Evolutionary conservation across 2,113 vertebrate genomes (phyloP), one percentile per base, ranked within the genome.

Genomic region (Syrrhaptes paradoxus): DNA sequence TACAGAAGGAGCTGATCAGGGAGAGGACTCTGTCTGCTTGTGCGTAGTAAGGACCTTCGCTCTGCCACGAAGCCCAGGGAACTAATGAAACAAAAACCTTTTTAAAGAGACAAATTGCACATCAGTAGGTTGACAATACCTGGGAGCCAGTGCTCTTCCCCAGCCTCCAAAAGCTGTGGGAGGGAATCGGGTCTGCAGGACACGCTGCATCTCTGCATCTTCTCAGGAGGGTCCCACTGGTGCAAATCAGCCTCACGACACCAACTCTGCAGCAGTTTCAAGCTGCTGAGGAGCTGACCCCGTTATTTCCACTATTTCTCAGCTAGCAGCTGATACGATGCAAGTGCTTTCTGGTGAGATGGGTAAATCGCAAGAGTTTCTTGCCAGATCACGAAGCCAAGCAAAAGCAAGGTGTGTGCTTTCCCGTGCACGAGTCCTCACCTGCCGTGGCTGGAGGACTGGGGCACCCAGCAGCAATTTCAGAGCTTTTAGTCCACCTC

Each of bases 281-380:
- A 36, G 87, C 54, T 86, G 58, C 54, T 8, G 20, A 76, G 80
- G 49, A 91, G 45, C 54, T 52, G 65, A 87, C 34, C 65, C 74
- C 66, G 70, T 66, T 87, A 73, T 73, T 93, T 32, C 46, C 41
- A 32, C 38, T 52, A 36, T 52, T 80, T 76, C 54, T 82, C 15
- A 2, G 1, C 63, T 59, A 88, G 45, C 7, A 2, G 57, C 71
- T 58, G 70, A 58, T 71, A 61, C 17, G 52, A 63, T 0, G 0
- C 48, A 49, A 79, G 54, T 28, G 38, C 55, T 62, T 78, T 66
- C 66, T 18, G 20, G 51, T 20, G 17, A 91, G 48, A 58, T 0
- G 4, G 52, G 58, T n/a, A 91, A 80, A 91, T 43, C 76, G 57
- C 49, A 29, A 7, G 57, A 63, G 59, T n/a, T 80, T 45, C 68